Base-by-base conservation (phyloP, 2,888 invertebrate genomes). In the Netelia fuscicornis region DNA sequence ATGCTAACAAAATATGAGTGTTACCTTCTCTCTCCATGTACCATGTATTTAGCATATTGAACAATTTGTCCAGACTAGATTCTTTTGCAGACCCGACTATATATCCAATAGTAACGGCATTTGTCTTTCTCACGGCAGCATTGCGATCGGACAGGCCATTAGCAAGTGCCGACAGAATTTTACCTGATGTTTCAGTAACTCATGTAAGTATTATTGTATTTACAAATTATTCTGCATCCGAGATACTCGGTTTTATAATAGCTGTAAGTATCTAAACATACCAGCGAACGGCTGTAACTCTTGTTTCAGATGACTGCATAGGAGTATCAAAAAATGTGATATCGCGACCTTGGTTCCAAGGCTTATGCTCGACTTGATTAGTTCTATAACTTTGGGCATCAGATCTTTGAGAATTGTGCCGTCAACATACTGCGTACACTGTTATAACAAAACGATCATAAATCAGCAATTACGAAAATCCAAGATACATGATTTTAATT, bases 121-220 rank as follows among this genome's bases (percentile, higher is more conserved):
- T 98, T 86, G 97, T 97, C 94, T 97, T 98, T 89, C 98, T 95
- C 0, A 98, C 96, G 0, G 97, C 97, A 0, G 96, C 94, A 92
- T 98, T 98, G 83, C 98, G 95, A 93, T 99, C 98, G 67, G 96
- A 96, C 20, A 98, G 94, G 0, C 98, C 98, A 88, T 96, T 96
- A 56, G 98, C 95, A 76, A 98, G 94, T 10, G 95, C 95, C 25
- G 95, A 94, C 88, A 97, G 93, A 65, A 96, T 91, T 94, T 96
- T 96, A 58, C 95, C 95, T 95, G 77, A 10, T 23, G 2, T 6
- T 52, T 76, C 52, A 42, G 85, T 87, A 25, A 23, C 30, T 44
- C 64, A 74, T 70, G 2, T 68, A 70, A 71, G 23, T 70, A 20
- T 52, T 67, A 44, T 75, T 30, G 13, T 11, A 25, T 82, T 52